Conservation (phyloP, 2,888 invertebrate species). For the Campaea margaritaria region DNA sequence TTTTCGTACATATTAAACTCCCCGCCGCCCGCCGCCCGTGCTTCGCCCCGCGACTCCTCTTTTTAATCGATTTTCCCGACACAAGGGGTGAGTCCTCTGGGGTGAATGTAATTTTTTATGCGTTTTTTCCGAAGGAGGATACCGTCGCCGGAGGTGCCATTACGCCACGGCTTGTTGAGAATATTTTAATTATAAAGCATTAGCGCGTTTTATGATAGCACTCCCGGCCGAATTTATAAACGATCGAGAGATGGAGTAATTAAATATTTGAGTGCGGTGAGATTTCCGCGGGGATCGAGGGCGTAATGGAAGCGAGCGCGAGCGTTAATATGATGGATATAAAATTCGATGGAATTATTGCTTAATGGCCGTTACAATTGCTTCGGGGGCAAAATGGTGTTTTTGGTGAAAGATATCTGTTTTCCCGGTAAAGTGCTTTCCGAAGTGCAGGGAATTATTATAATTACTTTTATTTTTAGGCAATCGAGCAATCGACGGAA, state of each 20-base stretch:
- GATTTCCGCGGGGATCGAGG: constrained; percentile 81
- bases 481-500: not conserved
- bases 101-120: constrained; percentile 87
- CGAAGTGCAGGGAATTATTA: not conserved
- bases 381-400: constrained; percentile 62
- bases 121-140: constrained; percentile 81
- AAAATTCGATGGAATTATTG: constrained; percentile 83
- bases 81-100: constrained; percentile 85
- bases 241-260: constrained; percentile 83
- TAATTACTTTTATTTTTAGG: not conserved
- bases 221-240: constrained; percentile 81
- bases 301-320: constrained; percentile 72
- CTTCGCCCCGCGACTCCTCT: constrained; percentile 80
- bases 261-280: constrained; percentile 85
- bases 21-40: constrained; percentile 68
- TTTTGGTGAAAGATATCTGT: constrained; percentile 52
- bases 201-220: constrained; percentile 85
- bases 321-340: constrained; percentile 79
- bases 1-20: constrained; percentile 85
- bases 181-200: constrained; percentile 86
- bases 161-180: constrained; percentile 86
- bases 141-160: constrained; percentile 84
- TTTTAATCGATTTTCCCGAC: constrained; percentile 85
- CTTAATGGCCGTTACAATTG: constrained; percentile 79
- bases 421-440: constrained; percentile 37